These are phyloP conservation scores for Chymomyza fuscimana DNA, from an alignment of 2,888 invertebrate species.

Conservation along the genomic window DNA sequence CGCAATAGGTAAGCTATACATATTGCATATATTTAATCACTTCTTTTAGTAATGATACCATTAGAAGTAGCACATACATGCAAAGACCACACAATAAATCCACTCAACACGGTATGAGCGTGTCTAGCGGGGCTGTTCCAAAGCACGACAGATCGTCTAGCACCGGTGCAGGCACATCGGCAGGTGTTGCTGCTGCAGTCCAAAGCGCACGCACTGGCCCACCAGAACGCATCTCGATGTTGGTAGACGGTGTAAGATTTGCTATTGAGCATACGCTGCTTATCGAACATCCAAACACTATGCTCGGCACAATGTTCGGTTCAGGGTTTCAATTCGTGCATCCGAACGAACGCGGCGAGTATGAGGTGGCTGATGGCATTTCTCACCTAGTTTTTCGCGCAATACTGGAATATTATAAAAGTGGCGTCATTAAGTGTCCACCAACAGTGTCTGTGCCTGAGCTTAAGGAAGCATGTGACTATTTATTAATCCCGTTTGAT, in stretches of 20 bases:
- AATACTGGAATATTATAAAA: constrained; percentile 96
- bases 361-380: constrained; percentile 97
- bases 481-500: constrained; percentile 98
- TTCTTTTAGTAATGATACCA: neutral
- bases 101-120: constrained; percentile 49
- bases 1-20: constrained; percentile 83
- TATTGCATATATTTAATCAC: neutral
- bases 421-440: constrained; percentile 95
- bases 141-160: constrained; percentile 60
- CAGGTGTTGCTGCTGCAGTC: constrained; percentile 20
- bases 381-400: constrained; percentile 96
- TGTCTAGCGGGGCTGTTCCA: constrained; percentile 65
- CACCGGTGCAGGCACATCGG: constrained; percentile 26
- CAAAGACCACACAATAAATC: constrained; percentile 51
- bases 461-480: constrained; percentile 98
- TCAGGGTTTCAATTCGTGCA: constrained; percentile 94
- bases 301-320: constrained; percentile 99
- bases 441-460: constrained; percentile 98
- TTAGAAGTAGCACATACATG: constrained; percentile 71
- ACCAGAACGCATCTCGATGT: constrained; percentile 89
- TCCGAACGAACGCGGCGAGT: constrained; percentile 97
- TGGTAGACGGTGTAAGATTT: constrained; percentile 98
- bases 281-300: constrained; percentile 97
- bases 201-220: constrained; percentile 49
- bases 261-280: constrained; percentile 96